Percentiles rank a stretch among this genome's conserved stretches.
These are phyloP conservation scores for Dicycla oo DNA, from an alignment of 2,888 invertebrate species.

Conservation along the genomic window DNA sequence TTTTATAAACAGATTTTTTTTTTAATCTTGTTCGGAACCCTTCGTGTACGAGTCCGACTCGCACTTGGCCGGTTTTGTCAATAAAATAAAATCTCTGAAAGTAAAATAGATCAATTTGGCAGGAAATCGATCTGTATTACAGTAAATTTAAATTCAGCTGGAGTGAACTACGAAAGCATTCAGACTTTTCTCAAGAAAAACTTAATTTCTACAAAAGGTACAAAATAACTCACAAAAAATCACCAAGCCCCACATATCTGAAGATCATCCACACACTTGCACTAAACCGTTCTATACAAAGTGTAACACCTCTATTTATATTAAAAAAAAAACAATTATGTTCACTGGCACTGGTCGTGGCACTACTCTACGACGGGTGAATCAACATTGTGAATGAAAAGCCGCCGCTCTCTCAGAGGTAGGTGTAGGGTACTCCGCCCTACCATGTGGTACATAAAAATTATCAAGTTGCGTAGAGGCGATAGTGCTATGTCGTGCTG, in stretches of 20 bases:
- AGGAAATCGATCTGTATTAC: background rate
- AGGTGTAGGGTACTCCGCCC: constrained; percentile 48
- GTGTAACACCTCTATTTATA: constrained; percentile 25
- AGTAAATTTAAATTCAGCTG: background rate
- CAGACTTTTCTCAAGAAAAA: background rate
- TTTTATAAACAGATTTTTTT: too few relatives aligned
- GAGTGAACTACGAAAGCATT: background rate
- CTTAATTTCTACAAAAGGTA: background rate
- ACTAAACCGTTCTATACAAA: constrained; percentile 55
- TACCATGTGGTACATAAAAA: constrained; percentile 29
- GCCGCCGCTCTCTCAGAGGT: constrained; percentile 28
- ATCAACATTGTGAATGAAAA: constrained; percentile 43
- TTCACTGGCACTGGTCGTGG: constrained; percentile 46
- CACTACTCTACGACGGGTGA: constrained; percentile 49
- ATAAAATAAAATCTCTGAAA: background rate
- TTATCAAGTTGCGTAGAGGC: constrained; percentile 6
- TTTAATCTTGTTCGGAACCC: too few relatives aligned
- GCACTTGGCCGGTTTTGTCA: too few relatives aligned
- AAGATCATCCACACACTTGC: constrained; percentile 67
- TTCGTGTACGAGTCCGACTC: too few relatives aligned
- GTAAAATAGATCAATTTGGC: background rate
- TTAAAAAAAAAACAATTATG: constrained; percentile 17
- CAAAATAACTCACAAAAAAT: constrained; percentile 65
- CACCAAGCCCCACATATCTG: constrained; percentile 67
- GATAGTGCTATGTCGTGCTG: constrained; percentile 9